Conservation (phyloP, 2,888 invertebrate genomes). For the Adineta ricciae region DNA sequence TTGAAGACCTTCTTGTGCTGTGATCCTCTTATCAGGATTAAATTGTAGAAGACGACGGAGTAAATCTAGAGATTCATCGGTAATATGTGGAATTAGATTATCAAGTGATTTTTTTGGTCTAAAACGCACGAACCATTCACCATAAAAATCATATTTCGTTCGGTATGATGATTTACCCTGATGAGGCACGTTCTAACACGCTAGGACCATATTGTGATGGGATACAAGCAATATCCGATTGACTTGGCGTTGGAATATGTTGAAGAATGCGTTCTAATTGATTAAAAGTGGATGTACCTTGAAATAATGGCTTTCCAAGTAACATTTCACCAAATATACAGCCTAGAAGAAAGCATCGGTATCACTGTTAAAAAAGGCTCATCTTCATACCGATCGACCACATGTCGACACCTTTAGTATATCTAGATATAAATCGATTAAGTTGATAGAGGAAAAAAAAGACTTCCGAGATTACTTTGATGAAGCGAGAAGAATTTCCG, state of each 20-base stretch:
- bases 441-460: background rate
- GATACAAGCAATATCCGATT: constrained; percentile 37
- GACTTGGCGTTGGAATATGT: constrained; percentile 64
- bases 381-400: constrained; percentile 66
- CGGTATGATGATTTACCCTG: constrained; percentile 5
- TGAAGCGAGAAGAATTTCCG: constrained; percentile 88
- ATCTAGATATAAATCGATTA: constrained; percentile 50
- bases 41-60: constrained; percentile 72
- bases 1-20: constrained; percentile 71
- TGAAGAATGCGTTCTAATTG: constrained; percentile 84
- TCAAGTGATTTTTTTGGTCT: constrained; percentile 53
- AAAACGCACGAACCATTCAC: background rate
- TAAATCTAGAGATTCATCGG: constrained; percentile 69
- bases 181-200: constrained; percentile 27
- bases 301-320: constrained; percentile 81
- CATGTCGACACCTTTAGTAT: constrained; percentile 95
- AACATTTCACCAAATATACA: constrained; percentile 95
- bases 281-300: constrained; percentile 86
- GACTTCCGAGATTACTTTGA: constrained; percentile 54
- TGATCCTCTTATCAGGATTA: constrained; percentile 74
- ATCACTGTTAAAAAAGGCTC: background rate
- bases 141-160: background rate
- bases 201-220: constrained; percentile 34
- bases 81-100: constrained; percentile 54
- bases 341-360: constrained; percentile 45